Evolutionary conservation across 2,113 vertebrate genomes (phyloP), one percentile per base, ranked within the genome.

Genomic region (Vulpes vulpes): DNA sequence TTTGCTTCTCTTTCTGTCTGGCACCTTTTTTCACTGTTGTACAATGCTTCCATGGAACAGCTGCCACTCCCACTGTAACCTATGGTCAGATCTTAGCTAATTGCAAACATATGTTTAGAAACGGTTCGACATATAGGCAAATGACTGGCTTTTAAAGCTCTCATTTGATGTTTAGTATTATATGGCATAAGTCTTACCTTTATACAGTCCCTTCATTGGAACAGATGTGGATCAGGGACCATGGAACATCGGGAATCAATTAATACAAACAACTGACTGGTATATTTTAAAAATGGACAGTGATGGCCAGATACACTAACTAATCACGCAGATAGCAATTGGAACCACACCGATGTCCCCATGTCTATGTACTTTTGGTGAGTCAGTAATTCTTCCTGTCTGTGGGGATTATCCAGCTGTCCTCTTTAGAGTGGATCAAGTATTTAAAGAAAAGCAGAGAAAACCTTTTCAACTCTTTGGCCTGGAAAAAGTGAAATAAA

Each of bases 401-500:
- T 84, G 16, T n/a, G 9, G 53, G 43, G 11, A 90, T 90, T 92
- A 95, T 69, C 69, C 32, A 94, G 59, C 69, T 76, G 83, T 96
- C 73, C 27, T 94, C n/a, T 32, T 65, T 91, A 19, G 57, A 91
- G 15, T 53, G 38, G 78, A 93, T 12, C 51, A 55, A 94, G 8
- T 59, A 15, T 78, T 96, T 88, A 92, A 85, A 90, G 76, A 89
- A 83, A 95, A 93, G 51, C n/a, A 79, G 35, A 85, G 94, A 23
- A 95, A 95, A 55, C 1, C 11, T 95, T 97, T 97, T 89, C 69
- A 93, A 95, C 35, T 97, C 51, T 90, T 62, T 96, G 73, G n/a
- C 71, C 49, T 84, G 11, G n/a, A 74, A 83, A 96, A 89, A 87
- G 3, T 96, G 53, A 93, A 98, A 89, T 83, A 83, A 94, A 22